Conservation (phyloP, 2,113 vertebrate species). For the Neogobius melanostomus region DNA sequence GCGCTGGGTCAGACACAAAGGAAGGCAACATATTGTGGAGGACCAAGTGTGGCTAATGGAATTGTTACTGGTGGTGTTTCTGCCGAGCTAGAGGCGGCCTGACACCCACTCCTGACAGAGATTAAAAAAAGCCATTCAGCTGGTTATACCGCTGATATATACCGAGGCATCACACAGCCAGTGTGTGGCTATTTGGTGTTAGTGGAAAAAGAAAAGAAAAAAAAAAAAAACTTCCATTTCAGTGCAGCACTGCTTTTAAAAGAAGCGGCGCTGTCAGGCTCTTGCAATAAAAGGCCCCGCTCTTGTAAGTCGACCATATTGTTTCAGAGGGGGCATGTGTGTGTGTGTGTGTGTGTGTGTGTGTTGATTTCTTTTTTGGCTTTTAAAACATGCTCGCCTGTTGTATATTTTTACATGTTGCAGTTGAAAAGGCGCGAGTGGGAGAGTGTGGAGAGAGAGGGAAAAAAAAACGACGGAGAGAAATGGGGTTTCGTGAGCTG, state of each 20-base stretch:
- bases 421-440: conserved; percentile 15
- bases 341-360: too few relatives aligned
- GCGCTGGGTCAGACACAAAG: conserved; percentile 1
- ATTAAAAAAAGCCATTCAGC: conserved; percentile 49
- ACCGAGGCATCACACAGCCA: conserved; percentile 14
- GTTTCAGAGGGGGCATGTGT: neutral
- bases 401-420: conserved; percentile 5
- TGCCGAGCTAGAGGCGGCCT: conserved; percentile 36
- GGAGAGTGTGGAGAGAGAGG: neutral
- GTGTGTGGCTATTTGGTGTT: conserved; percentile 20
- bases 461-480: conserved; percentile 1
- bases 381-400: conserved; percentile 14
- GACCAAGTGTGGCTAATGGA: conserved; percentile 39
- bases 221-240: conserved; percentile 6
- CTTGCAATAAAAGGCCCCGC: neutral
- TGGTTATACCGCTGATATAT: conserved; percentile 19
- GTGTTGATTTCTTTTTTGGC: neutral
- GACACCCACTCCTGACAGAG: conserved; percentile 53
- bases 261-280: conserved; percentile 9
- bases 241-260: neutral
- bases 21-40: neutral
- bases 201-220: conserved; percentile 10
- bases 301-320: conserved; percentile 14
- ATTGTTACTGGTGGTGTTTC: conserved; percentile 40
- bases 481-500: conserved; percentile 27